Percentiles rank a stretch among this genome's conserved stretches.
Evolutionary conservation across 2,113 vertebrate genomes (phyloP).

Genomic region (Progne subis): DNA sequence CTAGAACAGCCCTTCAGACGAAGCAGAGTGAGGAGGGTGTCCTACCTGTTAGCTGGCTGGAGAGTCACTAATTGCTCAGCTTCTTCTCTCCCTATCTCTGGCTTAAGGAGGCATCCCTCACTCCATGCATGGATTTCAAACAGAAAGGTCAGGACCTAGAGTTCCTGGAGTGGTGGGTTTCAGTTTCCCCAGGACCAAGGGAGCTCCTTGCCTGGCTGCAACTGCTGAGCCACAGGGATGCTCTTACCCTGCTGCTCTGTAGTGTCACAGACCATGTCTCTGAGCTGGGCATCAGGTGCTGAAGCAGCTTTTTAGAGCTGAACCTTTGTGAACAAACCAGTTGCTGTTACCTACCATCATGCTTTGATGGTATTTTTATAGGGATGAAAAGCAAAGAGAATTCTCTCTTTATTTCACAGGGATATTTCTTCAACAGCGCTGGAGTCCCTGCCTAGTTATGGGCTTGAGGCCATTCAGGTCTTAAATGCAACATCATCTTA

Average conservation of each 20-base stretch:
- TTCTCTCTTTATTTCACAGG: conserved; percentile 64
- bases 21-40: not conserved
- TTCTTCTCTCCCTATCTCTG: not conserved
- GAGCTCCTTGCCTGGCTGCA: not conserved
- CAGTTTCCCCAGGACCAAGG: not conserved
- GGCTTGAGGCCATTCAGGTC: conserved; percentile 81
- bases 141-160: not conserved
- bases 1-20: not conserved
- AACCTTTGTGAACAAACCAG: not conserved
- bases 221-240: not conserved
- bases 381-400: not conserved
- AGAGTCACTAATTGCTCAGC: not conserved
- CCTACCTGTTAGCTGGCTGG: not conserved
- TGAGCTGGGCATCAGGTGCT: not conserved
- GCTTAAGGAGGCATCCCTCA: not conserved
- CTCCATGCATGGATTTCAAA: not conserved
- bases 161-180: not conserved
- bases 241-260: not conserved
- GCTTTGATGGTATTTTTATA: not conserved
- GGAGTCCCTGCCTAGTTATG: conserved; percentile 81
- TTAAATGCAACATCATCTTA: conserved; percentile 82
- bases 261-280: not conserved
- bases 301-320: not conserved
- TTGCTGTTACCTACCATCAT: rapidly evolving
- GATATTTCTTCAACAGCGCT: conserved; percentile 88